These are phyloP conservation scores for Heteropelma amictum DNA, from an alignment of 2,888 invertebrate species.

Conservation along the genomic window DNA sequence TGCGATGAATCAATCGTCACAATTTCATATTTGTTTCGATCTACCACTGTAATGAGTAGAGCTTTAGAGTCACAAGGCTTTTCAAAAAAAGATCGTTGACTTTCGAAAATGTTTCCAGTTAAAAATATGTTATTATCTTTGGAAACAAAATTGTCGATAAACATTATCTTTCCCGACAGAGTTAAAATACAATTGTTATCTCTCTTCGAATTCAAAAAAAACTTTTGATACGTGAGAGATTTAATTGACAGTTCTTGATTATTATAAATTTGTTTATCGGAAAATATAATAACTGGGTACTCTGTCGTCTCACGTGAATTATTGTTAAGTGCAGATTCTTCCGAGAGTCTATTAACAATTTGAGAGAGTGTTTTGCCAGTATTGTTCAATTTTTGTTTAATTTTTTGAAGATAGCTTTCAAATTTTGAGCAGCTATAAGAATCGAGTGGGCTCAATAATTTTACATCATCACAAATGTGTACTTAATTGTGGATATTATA, in stretches of 20 bases:
- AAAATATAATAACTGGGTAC: not conserved
- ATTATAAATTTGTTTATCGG: not conserved
- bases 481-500: conserved; percentile 26
- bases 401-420: not conserved
- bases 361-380: not conserved
- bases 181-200: not conserved
- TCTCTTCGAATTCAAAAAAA: not conserved
- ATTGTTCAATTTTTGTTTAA: not conserved
- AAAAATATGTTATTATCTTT: not conserved
- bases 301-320: not conserved
- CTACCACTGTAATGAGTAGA: not conserved
- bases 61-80: not conserved
- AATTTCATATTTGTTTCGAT: not conserved
- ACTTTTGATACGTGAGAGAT: not conserved
- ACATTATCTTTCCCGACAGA: not conserved
- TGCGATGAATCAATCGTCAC: not conserved
- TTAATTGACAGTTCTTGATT: not conserved
- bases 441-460: conserved; percentile 37
- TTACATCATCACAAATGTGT: conserved; percentile 41
- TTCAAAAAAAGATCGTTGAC: not conserved
- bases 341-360: not conserved
- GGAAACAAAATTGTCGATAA: not conserved
- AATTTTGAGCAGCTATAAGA: not conserved
- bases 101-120: not conserved
- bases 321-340: not conserved